A percentile compares a stretch with the other conserved stretches of the same genome.
phyloP scores from a whole-genome alignment of 2,113 vertebrate species.

The Osmerus mordax region DNA sequence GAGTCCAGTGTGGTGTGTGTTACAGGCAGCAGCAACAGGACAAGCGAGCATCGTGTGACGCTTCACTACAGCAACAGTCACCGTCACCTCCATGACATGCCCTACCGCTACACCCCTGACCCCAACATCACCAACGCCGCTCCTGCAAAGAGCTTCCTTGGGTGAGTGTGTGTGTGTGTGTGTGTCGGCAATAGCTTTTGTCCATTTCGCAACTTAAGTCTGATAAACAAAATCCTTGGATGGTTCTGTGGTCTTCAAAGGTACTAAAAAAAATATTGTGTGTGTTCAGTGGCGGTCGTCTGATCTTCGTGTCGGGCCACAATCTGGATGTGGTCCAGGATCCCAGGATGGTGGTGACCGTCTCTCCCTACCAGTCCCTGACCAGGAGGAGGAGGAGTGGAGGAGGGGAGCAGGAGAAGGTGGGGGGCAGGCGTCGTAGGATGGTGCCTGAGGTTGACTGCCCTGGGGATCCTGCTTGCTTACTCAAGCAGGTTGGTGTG shows the following conservation, averaged over 20 bases:
- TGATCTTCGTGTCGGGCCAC: slow-evolving; percentile 81
- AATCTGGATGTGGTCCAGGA: slow-evolving; percentile 93
- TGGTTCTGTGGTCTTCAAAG: background rate
- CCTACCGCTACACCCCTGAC: slow-evolving; percentile 84
- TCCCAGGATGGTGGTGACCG: slow-evolving; percentile 83
- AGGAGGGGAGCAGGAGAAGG: slow-evolving; percentile 31
- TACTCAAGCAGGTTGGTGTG: slow-evolving; percentile 65
- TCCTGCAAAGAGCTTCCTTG: slow-evolving; percentile 88
- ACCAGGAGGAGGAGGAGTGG: slow-evolving; percentile 45
- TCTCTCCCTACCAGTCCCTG: slow-evolving; percentile 55
- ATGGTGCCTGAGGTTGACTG: slow-evolving; percentile 69
- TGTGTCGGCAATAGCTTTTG: no score
- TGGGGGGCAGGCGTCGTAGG: slow-evolving; percentile 58
- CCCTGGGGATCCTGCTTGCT: slow-evolving; percentile 66
- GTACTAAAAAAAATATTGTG: background rate
- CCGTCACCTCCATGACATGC: slow-evolving; percentile 69
- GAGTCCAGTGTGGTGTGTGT: slow-evolving; percentile 78
- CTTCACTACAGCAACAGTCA: slow-evolving; percentile 79
- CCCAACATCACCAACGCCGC: slow-evolving; percentile 84
- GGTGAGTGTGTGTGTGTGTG: slow-evolving; percentile 58
- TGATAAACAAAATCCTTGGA: no score
- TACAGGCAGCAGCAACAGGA: slow-evolving; percentile 77
- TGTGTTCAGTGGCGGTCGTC: slow-evolving; percentile 80
- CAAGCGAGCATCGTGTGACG: slow-evolving; percentile 74
- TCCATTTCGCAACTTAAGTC: no score